Evolutionary conservation across 1,140 invertebrate species (phyloP), one percentile per base, ranked within the genome.

Genomic region (Leptinotarsa undecemlineata): DNA sequence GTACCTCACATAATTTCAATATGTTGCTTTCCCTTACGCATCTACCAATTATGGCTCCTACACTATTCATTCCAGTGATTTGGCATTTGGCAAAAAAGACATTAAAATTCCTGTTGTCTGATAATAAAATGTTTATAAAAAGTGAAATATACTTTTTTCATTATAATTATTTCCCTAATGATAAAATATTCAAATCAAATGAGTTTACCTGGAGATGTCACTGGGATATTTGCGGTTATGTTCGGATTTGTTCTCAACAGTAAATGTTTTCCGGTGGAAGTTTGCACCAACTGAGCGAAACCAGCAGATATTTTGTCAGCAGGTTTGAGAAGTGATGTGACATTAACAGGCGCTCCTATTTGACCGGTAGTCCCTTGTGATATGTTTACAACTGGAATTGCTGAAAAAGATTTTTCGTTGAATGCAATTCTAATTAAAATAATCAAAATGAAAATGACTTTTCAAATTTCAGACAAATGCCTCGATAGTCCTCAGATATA

Each of bases 281-380:
- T 92, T 82, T 93, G 91, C 19, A 93, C 90, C 48, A 93, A 84
- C 78, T 92, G 91, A 73, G 89, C 89, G 78, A 90, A 84, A 77
- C 79, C 81, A 48, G 80, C 80, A 14, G 79, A 78, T 66, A 83
- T 77, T 72, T 84, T 83, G 75, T 83, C 83, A 13, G 80, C 51
- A 17, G 81, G 72, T 74, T 84, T 84, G 63, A 82, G 79, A 33
- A 87, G 82, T 17, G 87, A 85, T 63, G 88, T 85, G 69, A 85
- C 84, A 75, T 86, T 87, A 17, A 87, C 78, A 74, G 82, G 86
- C 5, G 85, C 77, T 42, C 82, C 75, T 17, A 85, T 83, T 66
- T 85, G 75, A 67, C 83, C 85, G 17, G 84, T 73, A 4, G 82
- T 79, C 47, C 84, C 81, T 74, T 82, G 81, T 17, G 80, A 76